Conservation (phyloP, 2,888 invertebrate genomes). For the Lasioglossum malachurum region DNA sequence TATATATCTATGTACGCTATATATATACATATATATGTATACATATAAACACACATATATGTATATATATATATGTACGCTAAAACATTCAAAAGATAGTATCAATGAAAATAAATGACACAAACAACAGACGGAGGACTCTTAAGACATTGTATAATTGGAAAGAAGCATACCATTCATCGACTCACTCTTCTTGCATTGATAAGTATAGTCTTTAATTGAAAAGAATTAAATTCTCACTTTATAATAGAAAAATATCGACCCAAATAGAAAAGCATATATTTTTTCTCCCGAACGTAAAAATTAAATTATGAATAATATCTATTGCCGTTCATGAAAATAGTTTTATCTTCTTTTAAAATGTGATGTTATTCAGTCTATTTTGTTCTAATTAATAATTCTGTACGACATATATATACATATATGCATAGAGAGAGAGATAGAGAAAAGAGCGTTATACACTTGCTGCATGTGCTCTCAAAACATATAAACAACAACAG, state of each 20-base stretch:
- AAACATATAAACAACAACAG: slow-evolving; percentile 26
- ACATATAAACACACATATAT: background rate
- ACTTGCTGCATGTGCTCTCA: background rate
- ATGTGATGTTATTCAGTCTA: slow-evolving; percentile 25
- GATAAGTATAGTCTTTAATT: slow-evolving; percentile 16
- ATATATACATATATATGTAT: slow-evolving; percentile 9
- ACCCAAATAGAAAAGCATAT: background rate
- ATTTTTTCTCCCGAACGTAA: background rate
- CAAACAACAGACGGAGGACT: background rate
- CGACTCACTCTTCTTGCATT: background rate
- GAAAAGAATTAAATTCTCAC: background rate
- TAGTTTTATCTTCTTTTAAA: background rate
- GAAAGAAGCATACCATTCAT: slow-evolving; percentile 14
- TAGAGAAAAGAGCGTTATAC: background rate
- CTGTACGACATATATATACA: slow-evolving; percentile 6
- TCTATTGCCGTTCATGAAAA: slow-evolving; percentile 21
- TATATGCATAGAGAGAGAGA: background rate
- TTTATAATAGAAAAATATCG: background rate
- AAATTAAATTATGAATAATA: slow-evolving; percentile 6
- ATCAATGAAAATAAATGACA: slow-evolving; percentile 26
- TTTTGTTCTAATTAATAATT: slow-evolving; percentile 36
- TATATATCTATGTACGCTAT: slow-evolving; percentile 15
- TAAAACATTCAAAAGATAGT: slow-evolving; percentile 41
- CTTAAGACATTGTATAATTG: background rate
- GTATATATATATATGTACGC: slow-evolving; percentile 21